Evolutionary conservation across 2,113 vertebrate species (phyloP).

Genomic region (Ancistrus triradiatus): DNA sequence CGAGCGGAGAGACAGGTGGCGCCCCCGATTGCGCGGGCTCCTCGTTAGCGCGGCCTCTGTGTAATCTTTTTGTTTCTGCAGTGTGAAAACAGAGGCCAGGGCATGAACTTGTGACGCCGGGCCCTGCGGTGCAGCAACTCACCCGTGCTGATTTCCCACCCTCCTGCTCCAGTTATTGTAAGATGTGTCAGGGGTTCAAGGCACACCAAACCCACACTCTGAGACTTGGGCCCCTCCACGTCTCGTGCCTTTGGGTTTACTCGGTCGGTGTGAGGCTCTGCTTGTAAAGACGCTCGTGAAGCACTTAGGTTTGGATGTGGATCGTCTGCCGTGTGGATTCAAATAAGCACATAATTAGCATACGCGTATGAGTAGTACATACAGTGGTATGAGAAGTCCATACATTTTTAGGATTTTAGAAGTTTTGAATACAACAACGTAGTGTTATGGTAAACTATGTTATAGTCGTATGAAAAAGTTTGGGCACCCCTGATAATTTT

Average conservation of each 20-base stretch:
- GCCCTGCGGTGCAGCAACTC: conserved; percentile 30
- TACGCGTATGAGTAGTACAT: too few relatives aligned
- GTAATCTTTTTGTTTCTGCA: conserved; percentile 82
- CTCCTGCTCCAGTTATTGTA: conserved; percentile 39
- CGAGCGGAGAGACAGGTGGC: conserved; percentile 76
- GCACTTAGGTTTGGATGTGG: too few relatives aligned
- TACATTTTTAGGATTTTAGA: too few relatives aligned
- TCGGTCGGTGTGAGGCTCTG: too few relatives aligned
- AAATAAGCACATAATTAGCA: too few relatives aligned
- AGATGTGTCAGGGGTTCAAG: conserved; percentile 26
- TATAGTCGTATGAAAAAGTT: too few relatives aligned
- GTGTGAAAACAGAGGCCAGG: conserved; percentile 71
- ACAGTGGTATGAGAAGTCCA: too few relatives aligned
- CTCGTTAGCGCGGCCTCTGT: conserved; percentile 71
- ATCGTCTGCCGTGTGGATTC: too few relatives aligned
- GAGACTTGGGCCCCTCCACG: neutral
- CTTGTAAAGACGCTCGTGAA: too few relatives aligned
- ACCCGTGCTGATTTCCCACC: conserved; percentile 26
- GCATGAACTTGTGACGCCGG: conserved; percentile 73
- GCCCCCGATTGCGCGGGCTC: conserved; percentile 76
- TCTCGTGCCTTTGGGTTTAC: neutral
- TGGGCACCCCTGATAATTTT: too few relatives aligned
- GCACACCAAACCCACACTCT: conserved; percentile 17
- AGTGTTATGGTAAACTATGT: too few relatives aligned
- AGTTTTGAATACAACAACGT: too few relatives aligned